Percentiles rank a stretch among this genome's conserved stretches.
Conservation (phyloP, 2,888 invertebrate species). For the Pheosia tremula region DNA sequence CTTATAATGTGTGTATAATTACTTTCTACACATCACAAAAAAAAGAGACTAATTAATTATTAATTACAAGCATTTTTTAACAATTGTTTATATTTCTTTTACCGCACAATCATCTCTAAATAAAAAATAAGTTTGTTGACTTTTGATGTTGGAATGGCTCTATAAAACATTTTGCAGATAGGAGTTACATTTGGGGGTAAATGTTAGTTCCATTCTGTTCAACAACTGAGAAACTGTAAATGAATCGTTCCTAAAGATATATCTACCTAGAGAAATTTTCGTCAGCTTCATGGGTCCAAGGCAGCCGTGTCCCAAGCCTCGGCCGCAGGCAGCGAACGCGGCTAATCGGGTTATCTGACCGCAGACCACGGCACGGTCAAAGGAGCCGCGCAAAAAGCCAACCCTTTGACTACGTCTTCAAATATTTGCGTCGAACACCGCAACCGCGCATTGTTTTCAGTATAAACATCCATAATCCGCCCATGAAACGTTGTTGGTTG, state of each 20-base stretch:
- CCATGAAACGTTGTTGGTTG: constrained; percentile 55
- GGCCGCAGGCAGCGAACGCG: constrained; percentile 31
- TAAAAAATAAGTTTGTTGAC: no score
- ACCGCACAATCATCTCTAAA: no score
- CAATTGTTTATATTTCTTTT: no score
- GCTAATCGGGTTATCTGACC: constrained; percentile 80
- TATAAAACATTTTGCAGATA: no score
- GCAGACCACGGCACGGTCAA: constrained; percentile 70
- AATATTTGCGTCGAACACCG: constrained; percentile 78
- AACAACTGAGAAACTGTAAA: neutral
- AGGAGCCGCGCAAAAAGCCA: constrained; percentile 75
- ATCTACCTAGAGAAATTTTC: constrained; percentile 12
- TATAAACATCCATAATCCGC: constrained; percentile 80
- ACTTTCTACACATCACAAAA: no score
- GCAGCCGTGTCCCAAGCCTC: constrained; percentile 37
- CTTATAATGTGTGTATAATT: no score
- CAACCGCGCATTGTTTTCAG: constrained; percentile 80
- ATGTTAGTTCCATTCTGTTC: no score
- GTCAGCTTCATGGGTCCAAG: constrained; percentile 19
- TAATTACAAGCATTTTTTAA: no score
- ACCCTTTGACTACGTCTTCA: constrained; percentile 79
- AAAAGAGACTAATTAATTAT: no score
- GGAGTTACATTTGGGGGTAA: no score
- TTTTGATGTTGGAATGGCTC: no score
- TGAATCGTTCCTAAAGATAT: neutral